Conservation (phyloP, 2,888 invertebrate species). For the Iselma pallidipennis region DNA sequence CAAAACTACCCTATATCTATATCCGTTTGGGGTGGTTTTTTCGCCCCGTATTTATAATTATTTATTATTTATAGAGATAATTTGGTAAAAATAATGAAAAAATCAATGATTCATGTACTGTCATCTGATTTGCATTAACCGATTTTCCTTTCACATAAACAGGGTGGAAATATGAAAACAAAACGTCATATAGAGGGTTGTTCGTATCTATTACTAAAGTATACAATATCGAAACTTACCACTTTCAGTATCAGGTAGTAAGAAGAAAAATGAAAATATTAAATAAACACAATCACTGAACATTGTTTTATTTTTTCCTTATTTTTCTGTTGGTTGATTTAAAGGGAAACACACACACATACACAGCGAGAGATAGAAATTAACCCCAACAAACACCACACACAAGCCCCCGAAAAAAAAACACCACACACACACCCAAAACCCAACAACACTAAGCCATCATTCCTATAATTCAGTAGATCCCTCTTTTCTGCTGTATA, state of each 20-base stretch:
- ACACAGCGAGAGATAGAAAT: no score
- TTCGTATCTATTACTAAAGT: conserved; percentile 12
- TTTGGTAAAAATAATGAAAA: neutral
- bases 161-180: neutral
- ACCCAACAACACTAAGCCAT: no score
- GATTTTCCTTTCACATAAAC: neutral
- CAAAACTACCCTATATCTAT: no score
- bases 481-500: no score
- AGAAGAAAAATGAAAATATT: conserved; percentile 68
- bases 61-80: no score
- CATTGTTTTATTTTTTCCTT: conserved; percentile 33
- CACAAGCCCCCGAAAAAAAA: conserved; percentile 30
- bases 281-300: conserved; percentile 57
- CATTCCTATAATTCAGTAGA: conserved; percentile 16
- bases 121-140: neutral
- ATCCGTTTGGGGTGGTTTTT: no score
- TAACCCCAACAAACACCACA: conserved; percentile 29
- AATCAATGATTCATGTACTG: neutral
- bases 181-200: conserved; percentile 12
- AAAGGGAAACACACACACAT: no score
- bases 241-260: conserved; percentile 72
- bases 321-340: no score
- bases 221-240: conserved; percentile 61
- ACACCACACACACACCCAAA: no score
- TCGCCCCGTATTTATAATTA: no score